Evolutionary conservation across 2,797 vertebrate genomes (phyloP), one percentile per base, ranked within the genome.

Genomic region (Alca torda): DNA sequence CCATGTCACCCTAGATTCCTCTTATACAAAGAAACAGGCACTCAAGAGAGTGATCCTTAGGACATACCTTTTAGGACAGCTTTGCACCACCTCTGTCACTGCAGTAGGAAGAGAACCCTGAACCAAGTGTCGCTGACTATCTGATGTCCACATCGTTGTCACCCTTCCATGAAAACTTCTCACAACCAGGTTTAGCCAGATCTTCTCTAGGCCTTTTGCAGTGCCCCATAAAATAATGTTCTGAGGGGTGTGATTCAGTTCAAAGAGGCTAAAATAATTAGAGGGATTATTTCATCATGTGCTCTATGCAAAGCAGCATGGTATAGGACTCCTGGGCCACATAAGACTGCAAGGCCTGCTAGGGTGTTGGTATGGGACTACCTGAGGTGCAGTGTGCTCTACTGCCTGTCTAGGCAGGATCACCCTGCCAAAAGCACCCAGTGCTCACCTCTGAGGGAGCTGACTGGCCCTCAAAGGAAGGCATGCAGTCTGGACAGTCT

Each of bases 121-220:
- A 63, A 37, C 4, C 11, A 69, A 21, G 2, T 45, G 10, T 39
- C 50, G 25, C 9, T 69, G 39, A n/a, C 18, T 65, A 13, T 23
- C 23, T 73, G 37, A 65, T 43, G 7, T 43, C 25, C n/a, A 57
- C 18, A 53, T 30, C 2, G 0, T 12, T 43, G 10, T n/a, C 56
- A 45, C 5, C 9, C 43, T 90, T 84, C 39, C 26, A 8, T n/a
- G 33, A 79, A 89, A 93, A 65, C 26, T 67, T 4, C 4, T 8
- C 24, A 21, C 0, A 2, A 20, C 15, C 17, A 43, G 1, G 1
- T 72, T 69, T 73, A 50, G 14, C 6, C 33, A 8, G 1, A 39
- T 17, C 11, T 63, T 83, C 45, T 64, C 13, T 21, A 41, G 28
- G 8, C 24, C 35, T 76, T 78, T 63, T 61, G 28, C 15, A 10